phyloP scores from a whole-genome alignment of 2,797 vertebrate genomes.

The Spinus olivaceus region DNA sequence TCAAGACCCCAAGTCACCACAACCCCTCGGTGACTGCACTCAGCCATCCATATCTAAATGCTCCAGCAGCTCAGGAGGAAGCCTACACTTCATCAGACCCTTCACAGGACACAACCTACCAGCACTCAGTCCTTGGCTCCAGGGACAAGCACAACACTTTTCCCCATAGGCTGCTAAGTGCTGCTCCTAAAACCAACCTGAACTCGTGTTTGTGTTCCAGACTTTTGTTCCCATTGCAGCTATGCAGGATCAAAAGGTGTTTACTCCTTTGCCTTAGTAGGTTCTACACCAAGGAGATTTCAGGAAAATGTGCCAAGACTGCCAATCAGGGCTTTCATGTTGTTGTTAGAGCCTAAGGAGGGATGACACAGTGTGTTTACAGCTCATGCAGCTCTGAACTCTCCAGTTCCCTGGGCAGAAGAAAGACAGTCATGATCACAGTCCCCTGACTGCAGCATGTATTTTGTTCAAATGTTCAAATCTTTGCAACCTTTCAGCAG shows the following conservation, averaged over 20 bases:
- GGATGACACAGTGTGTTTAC: slow-evolving; percentile 55
- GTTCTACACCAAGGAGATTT: not conserved
- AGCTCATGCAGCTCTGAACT: not conserved
- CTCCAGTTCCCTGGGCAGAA: not conserved
- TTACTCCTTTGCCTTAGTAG: not conserved
- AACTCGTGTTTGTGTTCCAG: not conserved
- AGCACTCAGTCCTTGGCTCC: not conserved
- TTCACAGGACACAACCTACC: not conserved
- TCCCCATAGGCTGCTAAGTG: not conserved
- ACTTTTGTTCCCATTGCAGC: not conserved
- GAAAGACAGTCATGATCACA: not conserved
- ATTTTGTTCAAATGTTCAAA: not conserved
- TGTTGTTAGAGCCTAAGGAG: slow-evolving; percentile 36
- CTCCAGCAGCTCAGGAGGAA: not conserved
- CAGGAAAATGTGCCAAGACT: slow-evolving; percentile 32
- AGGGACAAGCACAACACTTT: not conserved
- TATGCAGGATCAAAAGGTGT: slow-evolving; percentile 29
- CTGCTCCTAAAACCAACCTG: not conserved
- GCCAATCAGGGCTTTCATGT: not conserved
- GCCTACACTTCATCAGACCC: not conserved
- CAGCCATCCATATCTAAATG: not conserved
- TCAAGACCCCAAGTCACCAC: not conserved
- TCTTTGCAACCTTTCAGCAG: not conserved
- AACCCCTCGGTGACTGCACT: not conserved
- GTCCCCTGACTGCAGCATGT: not conserved